phyloP scores from a whole-genome alignment of 2,888 invertebrate genomes.

The Mesorhabditis spiculigera region DNA sequence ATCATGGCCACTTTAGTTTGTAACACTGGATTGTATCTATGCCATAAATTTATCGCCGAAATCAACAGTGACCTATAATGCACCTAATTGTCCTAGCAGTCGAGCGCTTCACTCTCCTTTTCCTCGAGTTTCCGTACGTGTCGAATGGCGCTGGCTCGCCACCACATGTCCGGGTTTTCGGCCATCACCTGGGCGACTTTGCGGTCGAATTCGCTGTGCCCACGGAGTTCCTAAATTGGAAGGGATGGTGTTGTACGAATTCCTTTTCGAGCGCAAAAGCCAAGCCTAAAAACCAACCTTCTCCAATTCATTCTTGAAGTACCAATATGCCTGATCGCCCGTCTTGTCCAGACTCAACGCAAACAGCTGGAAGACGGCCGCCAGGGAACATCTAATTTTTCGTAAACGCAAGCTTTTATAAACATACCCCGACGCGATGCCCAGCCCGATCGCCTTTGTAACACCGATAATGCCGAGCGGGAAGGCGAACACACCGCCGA shows the following conservation, averaged over 20 bases:
- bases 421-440: neutral
- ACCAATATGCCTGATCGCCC: conserved; percentile 33
- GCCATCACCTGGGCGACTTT: neutral
- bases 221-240: neutral
- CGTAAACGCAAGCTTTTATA: too few species aligned
- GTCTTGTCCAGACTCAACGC: conserved; percentile 37
- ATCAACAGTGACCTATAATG: too few species aligned
- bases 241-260: neutral
- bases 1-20: too few species aligned
- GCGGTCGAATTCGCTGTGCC: neutral
- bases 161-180: conserved; percentile 1
- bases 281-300: conserved; percentile 16
- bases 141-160: neutral
- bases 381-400: conserved; percentile 12
- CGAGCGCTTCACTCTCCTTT: neutral
- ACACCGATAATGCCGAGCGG: conserved; percentile 40
- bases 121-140: neutral
- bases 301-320: conserved; percentile 34
- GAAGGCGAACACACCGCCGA: conserved; percentile 41
- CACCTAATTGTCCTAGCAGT: neutral
- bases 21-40: too few species aligned
- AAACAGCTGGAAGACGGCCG: conserved; percentile 36
- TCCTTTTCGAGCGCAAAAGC: conserved; percentile 13
- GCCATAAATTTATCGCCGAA: too few species aligned
- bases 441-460: conserved; percentile 34